Evolutionary conservation across 2,113 vertebrate genomes (phyloP).

Genomic region (Gila orcuttii): DNA sequence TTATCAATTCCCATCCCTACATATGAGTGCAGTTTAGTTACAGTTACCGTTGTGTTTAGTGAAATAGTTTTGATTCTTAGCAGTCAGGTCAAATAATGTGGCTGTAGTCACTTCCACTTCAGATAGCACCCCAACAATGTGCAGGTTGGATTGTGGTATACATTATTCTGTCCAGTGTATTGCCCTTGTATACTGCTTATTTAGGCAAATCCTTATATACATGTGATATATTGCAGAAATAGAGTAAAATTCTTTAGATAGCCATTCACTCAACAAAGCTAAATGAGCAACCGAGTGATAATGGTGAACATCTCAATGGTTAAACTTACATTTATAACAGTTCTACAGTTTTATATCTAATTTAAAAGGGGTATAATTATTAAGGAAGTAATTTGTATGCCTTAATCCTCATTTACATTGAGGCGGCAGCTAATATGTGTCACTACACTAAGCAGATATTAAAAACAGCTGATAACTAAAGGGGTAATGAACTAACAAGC

Average conservation of each 20-base stretch:
- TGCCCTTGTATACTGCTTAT: neutral
- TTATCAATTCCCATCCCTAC: no score
- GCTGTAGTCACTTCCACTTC: neutral
- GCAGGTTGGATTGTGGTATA: neutral
- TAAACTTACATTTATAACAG: neutral
- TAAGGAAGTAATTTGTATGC: slow-evolving; percentile 23
- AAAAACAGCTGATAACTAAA: slow-evolving; percentile 44
- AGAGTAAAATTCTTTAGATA: neutral
- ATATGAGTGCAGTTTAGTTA: neutral
- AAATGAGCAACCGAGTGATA: neutral
- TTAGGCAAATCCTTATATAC: neutral
- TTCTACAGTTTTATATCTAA: neutral
- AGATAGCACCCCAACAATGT: neutral
- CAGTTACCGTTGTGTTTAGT: no score
- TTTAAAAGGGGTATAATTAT: slow-evolving; percentile 15
- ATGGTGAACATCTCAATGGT: neutral
- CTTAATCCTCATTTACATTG: slow-evolving; percentile 21
- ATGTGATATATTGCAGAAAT: neutral
- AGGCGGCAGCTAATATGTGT: slow-evolving; percentile 22
- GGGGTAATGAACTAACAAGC: slow-evolving; percentile 41
- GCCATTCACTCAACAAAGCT: neutral
- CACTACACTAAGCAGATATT: slow-evolving; percentile 31
- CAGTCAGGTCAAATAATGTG: neutral
- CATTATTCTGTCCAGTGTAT: neutral
- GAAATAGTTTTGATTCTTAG: neutral